These are phyloP conservation scores for Halichondria panicea DNA, from an alignment of 37 sponge, comb jelly and placozoan species.

Conservation along the genomic window DNA sequence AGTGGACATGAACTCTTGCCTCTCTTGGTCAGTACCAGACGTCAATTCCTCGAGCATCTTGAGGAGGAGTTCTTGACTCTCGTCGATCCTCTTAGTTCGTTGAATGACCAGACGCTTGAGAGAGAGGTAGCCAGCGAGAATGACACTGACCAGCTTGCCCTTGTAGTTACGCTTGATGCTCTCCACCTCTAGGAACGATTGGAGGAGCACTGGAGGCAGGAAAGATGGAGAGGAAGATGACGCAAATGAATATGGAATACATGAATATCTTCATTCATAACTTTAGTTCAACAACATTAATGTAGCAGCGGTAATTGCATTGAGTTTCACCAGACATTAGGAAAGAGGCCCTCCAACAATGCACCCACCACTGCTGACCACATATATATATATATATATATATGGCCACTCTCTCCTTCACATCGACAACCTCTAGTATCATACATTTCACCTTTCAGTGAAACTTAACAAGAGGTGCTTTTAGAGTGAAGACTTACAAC, in stretches of 20 bases:
- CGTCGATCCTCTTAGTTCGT: constrained; percentile 88
- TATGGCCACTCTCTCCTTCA: too few species aligned
- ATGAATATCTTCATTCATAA: background rate
- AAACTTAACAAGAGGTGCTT: too few species aligned
- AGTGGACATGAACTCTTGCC: constrained; percentile 76
- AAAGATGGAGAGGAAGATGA: background rate
- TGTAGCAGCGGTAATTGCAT: too few species aligned
- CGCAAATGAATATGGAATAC: background rate
- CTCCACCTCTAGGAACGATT: constrained; percentile 64
- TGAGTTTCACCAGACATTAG: too few species aligned
- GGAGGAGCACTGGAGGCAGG: constrained; percentile 49
- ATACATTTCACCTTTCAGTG: too few species aligned
- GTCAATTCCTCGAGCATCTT: constrained; percentile 82
- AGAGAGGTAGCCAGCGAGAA: constrained; percentile 86
- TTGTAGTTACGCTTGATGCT: constrained; percentile 75
- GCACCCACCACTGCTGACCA: too few species aligned
- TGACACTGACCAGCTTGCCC: constrained; percentile 70
- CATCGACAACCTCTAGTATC: too few species aligned
- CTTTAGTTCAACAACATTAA: too few species aligned
- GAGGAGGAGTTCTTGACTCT: constrained; percentile 74
- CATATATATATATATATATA: too few species aligned
- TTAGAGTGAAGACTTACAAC: too few species aligned
- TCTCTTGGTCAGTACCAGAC: constrained; percentile 86
- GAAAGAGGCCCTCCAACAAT: too few species aligned
- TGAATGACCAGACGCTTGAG: constrained; percentile 85